Conservation (phyloP, 92 coral and sea anemone species). For the Zoanthus solanderi region DNA sequence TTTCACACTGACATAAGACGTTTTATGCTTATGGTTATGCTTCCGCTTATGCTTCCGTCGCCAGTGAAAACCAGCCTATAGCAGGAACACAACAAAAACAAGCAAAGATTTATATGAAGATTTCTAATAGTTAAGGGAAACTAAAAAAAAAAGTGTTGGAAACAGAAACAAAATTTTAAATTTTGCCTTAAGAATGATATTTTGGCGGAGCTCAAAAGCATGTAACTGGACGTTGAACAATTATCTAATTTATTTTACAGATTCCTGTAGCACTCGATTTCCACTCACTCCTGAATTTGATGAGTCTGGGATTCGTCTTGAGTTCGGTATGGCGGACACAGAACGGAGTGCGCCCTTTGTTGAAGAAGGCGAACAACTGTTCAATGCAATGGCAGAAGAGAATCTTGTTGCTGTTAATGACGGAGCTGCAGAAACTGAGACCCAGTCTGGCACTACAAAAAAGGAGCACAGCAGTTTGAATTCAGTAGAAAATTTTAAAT, state of each 20-base stretch:
- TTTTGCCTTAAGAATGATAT: too few relatives aligned
- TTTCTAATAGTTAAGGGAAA: too few relatives aligned
- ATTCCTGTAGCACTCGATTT: slow-evolving; percentile 10
- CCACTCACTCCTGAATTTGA: slow-evolving; percentile 64
- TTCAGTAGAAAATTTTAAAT: background rate
- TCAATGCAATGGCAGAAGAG: background rate
- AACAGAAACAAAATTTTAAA: background rate
- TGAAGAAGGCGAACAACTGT: background rate
- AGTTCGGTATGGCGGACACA: slow-evolving; percentile 52
- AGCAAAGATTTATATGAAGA: background rate
- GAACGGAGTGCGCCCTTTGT: background rate
- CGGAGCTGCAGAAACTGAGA: background rate
- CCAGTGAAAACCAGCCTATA: too few relatives aligned
- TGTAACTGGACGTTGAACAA: background rate
- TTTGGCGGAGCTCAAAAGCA: background rate
- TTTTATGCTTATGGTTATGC: too few relatives aligned
- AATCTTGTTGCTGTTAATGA: background rate
- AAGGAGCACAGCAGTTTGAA: background rate
- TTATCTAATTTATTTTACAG: background rate
- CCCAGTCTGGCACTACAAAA: background rate
- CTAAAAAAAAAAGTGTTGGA: background rate
- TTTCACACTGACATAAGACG: too few relatives aligned
- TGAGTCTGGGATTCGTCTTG: slow-evolving; percentile 88
- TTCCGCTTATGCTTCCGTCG: too few relatives aligned
- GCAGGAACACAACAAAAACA: background rate